Base-by-base conservation (phyloP, 2,797 vertebrate genomes). In the Mycteria americana region DNA sequence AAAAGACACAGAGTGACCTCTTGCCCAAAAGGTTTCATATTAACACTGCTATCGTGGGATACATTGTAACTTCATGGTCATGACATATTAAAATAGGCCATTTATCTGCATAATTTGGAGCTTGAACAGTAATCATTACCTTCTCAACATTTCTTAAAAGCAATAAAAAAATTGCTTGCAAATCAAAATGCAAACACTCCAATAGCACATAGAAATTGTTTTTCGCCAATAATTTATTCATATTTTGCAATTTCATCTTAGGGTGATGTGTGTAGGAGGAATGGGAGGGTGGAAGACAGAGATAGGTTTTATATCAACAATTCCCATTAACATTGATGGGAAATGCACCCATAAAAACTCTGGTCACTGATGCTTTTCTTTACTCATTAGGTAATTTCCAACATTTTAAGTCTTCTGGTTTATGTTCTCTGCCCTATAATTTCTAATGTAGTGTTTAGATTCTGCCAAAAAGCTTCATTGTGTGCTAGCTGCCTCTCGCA, bases 331-430 rank as follows among this genome's bases (percentile, higher is more conserved):
- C 81, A 77, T 5, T 69, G 62, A 90, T 90, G 74, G 74, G 50
- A 94, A 88, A 25, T 86, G 50, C 82, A 95, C 31, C 62, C 62
- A 93, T 96, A 96, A 96, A 94, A 84, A 77, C 85, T 77, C 63
- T 27, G 87, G 88, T 88, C 95, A 92, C 30, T 15, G 74, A 73
- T 79, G 84, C 78, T 93, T 93, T 95, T 91, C 94, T 91, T 92
- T 76, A 81, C 85, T 88, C 91, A 78, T 95, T 95, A 94, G 59
- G 79, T 92, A 77, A 92, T 92, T 96, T 89, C 85, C 76, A 93
- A 75, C 62, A 57, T 95, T 93, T 88, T 86, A 79, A 79, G 89
- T 92, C 88, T 90, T 75, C 63, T 72, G 59, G 63, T 93, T 96
- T 87, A 94, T 80, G 59, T 88, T 77, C 81, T 93, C 88, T 95